A percentile compares a stretch with the other conserved stretches of the same genome.
Conservation (phyloP, 2,888 invertebrate genomes). For the Protonemura montana region DNA sequence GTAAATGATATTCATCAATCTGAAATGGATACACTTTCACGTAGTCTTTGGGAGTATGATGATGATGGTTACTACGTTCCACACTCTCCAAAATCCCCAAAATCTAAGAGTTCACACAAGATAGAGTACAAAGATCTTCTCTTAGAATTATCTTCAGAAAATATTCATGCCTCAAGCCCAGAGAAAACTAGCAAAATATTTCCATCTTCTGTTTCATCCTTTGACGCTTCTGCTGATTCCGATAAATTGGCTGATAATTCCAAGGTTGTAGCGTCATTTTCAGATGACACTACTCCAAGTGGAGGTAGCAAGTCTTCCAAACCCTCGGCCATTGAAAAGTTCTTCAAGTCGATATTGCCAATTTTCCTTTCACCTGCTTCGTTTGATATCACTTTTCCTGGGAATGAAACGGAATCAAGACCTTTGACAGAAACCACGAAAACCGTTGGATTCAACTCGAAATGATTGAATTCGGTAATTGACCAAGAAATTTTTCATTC, state of each 20-base stretch:
- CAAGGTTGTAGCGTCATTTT: not conserved
- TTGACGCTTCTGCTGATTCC: not conserved
- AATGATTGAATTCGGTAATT: conserved; percentile 5
- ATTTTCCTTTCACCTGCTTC: not conserved
- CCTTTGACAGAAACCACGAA: not conserved
- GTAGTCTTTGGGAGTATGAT: no score
- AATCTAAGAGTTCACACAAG: not conserved
- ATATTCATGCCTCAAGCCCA: not conserved
- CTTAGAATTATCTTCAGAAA: not conserved
- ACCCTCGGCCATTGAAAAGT: not conserved
- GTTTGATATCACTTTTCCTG: not conserved
- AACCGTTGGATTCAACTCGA: not conserved
- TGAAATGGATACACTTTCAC: not conserved
- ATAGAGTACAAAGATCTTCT: not conserved
- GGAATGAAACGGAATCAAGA: not conserved
- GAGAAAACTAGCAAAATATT: not conserved
- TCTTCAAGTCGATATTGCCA: conserved; percentile 1
- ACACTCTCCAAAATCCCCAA: not conserved
- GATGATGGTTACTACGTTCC: no score
- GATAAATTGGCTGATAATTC: not conserved
- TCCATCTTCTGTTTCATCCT: not conserved
- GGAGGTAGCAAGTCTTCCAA: not conserved
- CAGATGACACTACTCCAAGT: not conserved
- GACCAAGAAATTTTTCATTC: not conserved
- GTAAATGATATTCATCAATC: not conserved